Percentiles rank a stretch among this genome's conserved stretches.
Conservation (phyloP, 2,888 invertebrate genomes). For the Onthophagus sagittarius region DNA sequence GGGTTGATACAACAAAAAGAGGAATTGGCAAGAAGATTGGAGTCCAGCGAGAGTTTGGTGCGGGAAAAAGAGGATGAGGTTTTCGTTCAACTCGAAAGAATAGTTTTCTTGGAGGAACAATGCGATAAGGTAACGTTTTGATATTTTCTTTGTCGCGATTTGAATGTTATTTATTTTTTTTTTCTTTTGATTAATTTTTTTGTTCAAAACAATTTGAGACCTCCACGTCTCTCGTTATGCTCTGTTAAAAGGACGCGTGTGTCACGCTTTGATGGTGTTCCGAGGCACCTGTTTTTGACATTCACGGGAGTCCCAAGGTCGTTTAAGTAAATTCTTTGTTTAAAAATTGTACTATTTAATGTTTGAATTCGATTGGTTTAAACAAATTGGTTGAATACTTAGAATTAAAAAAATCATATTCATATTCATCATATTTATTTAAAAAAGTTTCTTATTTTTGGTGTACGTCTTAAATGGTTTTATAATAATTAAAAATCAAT, state of each 20-base stretch:
- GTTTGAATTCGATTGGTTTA: too few relatives aligned
- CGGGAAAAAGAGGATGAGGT: slow-evolving; percentile 60
- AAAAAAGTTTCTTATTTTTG: too few relatives aligned
- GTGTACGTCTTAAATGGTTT: too few relatives aligned
- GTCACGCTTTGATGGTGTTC: background rate
- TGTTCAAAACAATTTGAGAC: background rate
- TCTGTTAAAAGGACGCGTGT: slow-evolving; percentile 7
- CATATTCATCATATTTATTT: too few relatives aligned
- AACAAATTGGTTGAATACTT: too few relatives aligned
- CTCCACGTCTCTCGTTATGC: background rate
- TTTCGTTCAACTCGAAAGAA: slow-evolving; percentile 57
- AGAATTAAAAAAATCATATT: too few relatives aligned
- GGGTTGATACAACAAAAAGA: slow-evolving; percentile 53
- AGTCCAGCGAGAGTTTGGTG: slow-evolving; percentile 54
- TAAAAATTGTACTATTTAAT: too few relatives aligned
- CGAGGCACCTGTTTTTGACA: slow-evolving; percentile 1
- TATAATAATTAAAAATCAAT: too few relatives aligned
- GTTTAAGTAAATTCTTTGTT: background rate
- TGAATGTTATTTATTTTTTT: background rate
- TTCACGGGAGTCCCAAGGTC: background rate
- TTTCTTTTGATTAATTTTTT: background rate
- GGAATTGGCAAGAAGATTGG: slow-evolving; percentile 52
- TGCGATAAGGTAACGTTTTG: slow-evolving; percentile 50
- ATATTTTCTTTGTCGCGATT: background rate
- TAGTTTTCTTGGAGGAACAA: slow-evolving; percentile 57